phyloP scores from a whole-genome alignment of 2,113 vertebrate species.

The Daphoenositta chrysoptera region DNA sequence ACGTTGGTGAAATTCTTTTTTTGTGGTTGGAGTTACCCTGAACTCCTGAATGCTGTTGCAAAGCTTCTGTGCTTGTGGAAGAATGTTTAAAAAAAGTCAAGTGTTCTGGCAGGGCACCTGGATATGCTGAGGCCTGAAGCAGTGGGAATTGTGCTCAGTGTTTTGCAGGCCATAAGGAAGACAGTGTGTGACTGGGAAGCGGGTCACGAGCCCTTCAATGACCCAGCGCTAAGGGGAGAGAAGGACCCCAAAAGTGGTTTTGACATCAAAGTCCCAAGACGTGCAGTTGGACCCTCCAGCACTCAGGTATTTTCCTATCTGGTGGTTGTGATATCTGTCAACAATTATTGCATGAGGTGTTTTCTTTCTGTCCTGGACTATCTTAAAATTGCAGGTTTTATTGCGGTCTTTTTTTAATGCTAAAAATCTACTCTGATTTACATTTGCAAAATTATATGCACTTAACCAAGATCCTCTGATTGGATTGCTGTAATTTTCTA shows the following conservation, averaged over 20 bases:
- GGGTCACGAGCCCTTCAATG: slow-evolving; percentile 82
- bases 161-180: slow-evolving; percentile 89
- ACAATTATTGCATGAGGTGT: background rate
- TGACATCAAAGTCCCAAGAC: slow-evolving; percentile 87
- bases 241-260: slow-evolving; percentile 91
- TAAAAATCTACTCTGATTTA: background rate
- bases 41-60: background rate
- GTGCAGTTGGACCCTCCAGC: slow-evolving; percentile 87
- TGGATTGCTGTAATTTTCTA: background rate
- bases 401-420: background rate
- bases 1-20: accelerated
- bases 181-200: slow-evolving; percentile 89
- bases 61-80: background rate
- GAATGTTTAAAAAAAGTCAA: background rate
- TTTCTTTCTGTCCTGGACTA: background rate
- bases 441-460: background rate
- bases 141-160: slow-evolving; percentile 62
- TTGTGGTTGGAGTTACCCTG: background rate
- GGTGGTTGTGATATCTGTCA: background rate
- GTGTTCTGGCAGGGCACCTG: background rate
- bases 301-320: slow-evolving; percentile 78
- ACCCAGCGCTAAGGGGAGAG: slow-evolving; percentile 84
- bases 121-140: accelerated
- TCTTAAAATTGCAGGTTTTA: background rate
- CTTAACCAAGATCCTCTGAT: background rate